Percentiles rank a stretch among this genome's conserved stretches.
Evolutionary conservation across 1,140 invertebrate genomes (phyloP).

Genomic region (Drosophila micromelanica): DNA sequence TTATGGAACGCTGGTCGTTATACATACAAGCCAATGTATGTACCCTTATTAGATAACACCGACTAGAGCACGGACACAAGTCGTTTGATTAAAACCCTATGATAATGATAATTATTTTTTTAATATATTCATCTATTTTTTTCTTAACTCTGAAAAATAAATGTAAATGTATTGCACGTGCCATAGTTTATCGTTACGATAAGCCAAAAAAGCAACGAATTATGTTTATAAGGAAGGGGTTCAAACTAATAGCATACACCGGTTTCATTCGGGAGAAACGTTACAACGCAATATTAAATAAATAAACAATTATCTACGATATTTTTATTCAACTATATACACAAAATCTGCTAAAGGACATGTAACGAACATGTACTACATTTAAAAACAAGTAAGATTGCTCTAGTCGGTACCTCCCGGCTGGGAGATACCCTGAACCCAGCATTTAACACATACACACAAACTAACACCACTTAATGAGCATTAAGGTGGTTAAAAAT

Average conservation of each 20-base stretch:
- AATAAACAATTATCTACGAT: too few relatives aligned
- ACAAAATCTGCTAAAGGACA: too few relatives aligned
- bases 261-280: too few relatives aligned
- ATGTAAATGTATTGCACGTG: constrained; percentile 66
- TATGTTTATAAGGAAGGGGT: neutral
- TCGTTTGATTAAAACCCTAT: constrained; percentile 60
- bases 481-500: too few relatives aligned
- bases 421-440: too few relatives aligned
- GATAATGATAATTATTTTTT: constrained; percentile 79
- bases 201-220: constrained; percentile 27
- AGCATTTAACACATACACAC: too few relatives aligned
- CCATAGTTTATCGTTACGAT: constrained; percentile 65
- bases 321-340: too few relatives aligned
- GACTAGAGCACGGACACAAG: constrained; percentile 35
- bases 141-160: constrained; percentile 48
- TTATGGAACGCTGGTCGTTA: constrained; percentile 57
- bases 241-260: constrained; percentile 1
- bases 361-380: too few relatives aligned
- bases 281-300: too few relatives aligned
- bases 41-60: constrained; percentile 80
- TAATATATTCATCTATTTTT: constrained; percentile 78
- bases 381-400: too few relatives aligned
- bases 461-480: too few relatives aligned
- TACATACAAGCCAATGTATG: constrained; percentile 19
- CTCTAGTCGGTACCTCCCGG: too few relatives aligned